phyloP scores from a whole-genome alignment of 2,888 invertebrate genomes.

The Ommatoiulus sabulosus region DNA sequence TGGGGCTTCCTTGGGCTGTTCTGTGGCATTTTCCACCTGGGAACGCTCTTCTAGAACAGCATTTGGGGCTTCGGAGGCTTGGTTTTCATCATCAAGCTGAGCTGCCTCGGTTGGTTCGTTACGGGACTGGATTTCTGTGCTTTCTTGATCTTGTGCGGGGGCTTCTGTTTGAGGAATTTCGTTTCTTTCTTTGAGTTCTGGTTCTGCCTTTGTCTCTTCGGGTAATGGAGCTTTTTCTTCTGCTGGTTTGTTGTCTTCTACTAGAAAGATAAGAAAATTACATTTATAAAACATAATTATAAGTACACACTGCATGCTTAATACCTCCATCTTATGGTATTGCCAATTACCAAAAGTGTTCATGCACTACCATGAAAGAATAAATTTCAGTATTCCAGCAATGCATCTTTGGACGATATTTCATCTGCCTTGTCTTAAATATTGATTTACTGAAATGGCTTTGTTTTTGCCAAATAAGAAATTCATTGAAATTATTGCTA shows the following conservation, averaged over 20 bases:
- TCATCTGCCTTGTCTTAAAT: too few relatives aligned
- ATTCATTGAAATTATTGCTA: too few relatives aligned
- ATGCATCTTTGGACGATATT: too few relatives aligned
- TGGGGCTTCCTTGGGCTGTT: not conserved
- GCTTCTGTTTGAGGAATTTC: not conserved
- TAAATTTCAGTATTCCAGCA: too few relatives aligned
- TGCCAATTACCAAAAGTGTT: too few relatives aligned
- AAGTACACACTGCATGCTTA: too few relatives aligned
- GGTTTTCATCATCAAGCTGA: not conserved
- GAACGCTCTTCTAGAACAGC: not conserved
- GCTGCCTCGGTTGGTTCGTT: not conserved
- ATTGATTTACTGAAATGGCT: too few relatives aligned
- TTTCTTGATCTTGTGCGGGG: not conserved
- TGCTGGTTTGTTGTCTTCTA: not conserved
- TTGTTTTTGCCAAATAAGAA: too few relatives aligned
- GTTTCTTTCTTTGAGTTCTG: slow-evolving; percentile 7
- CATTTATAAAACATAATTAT: too few relatives aligned
- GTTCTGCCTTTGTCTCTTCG: not conserved
- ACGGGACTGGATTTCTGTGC: not conserved
- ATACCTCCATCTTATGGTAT: too few relatives aligned
- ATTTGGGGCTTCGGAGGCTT: not conserved
- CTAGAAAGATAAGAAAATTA: not conserved
- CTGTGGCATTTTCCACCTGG: not conserved
- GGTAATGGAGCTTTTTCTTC: not conserved
- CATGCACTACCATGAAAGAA: too few relatives aligned